Percentiles rank a stretch among this genome's conserved stretches.
Conservation (phyloP, 1,140 invertebrate genomes). For the Mylabris phalerata region DNA sequence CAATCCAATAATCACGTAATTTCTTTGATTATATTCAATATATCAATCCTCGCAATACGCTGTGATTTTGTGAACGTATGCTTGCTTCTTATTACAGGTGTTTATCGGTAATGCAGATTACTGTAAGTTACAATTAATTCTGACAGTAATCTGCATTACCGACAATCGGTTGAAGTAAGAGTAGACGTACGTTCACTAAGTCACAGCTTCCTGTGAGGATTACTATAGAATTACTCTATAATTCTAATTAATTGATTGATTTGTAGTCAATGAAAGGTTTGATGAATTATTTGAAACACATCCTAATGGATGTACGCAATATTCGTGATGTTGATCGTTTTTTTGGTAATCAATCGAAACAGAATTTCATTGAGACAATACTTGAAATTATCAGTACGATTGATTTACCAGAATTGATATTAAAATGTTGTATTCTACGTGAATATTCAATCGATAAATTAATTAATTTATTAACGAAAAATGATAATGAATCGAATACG, state of each 20-base stretch:
- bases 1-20: constrained; percentile 31
- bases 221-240: too few relatives aligned
- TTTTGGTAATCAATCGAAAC: constrained; percentile 40
- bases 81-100: too few relatives aligned
- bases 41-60: too few relatives aligned
- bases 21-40: neutral
- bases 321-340: constrained; percentile 44
- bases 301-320: constrained; percentile 42
- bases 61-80: too few relatives aligned
- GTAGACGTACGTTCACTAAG: too few relatives aligned
- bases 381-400: constrained; percentile 40
- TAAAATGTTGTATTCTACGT: constrained; percentile 48
- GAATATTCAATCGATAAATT: constrained; percentile 54
- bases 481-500: constrained; percentile 7
- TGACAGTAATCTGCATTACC: too few relatives aligned
- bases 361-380: constrained; percentile 48
- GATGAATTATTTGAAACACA: constrained; percentile 47
- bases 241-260: neutral
- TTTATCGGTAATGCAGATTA: too few relatives aligned
- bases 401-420: constrained; percentile 47
- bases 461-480: constrained; percentile 43
- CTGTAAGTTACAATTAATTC: too few relatives aligned
- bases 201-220: too few relatives aligned
- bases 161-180: too few relatives aligned
- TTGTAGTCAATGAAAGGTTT: constrained; percentile 45